Conservation (phyloP, 2,113 vertebrate species). For the Lycocorax pyrrhopterus region DNA sequence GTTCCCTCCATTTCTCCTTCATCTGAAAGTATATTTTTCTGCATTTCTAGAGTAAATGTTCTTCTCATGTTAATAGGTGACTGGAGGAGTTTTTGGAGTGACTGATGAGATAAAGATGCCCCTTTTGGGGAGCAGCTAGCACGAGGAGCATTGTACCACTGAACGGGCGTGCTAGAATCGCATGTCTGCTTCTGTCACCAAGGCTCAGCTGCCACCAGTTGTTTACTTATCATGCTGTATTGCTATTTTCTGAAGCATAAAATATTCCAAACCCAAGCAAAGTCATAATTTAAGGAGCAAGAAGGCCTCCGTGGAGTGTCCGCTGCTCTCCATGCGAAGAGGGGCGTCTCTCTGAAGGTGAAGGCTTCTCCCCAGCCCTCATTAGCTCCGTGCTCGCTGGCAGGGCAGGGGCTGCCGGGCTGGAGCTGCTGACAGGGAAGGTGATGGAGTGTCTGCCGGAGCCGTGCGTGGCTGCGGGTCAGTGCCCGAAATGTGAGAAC, state of each 20-base stretch:
- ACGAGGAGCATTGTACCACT: accelerated
- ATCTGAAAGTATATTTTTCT: not conserved
- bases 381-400: not conserved
- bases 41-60: not conserved
- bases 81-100: not conserved
- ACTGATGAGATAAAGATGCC: not conserved
- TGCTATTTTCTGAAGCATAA: not conserved
- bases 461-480: conserved; percentile 63
- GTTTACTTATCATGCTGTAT: not conserved
- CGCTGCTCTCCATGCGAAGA: accelerated
- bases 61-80: not conserved
- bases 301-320: not conserved
- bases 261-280: not conserved
- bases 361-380: not conserved
- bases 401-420: not conserved
- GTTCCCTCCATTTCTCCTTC: not conserved
- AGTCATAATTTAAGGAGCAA: not conserved
- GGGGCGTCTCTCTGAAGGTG: not conserved
- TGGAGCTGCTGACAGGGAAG: conserved; percentile 7
- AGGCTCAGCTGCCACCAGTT: not conserved
- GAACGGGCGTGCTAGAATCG: not conserved
- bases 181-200: not conserved
- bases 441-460: conserved; percentile 69
- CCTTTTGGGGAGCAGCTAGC: not conserved
- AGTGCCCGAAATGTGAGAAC: conserved; percentile 69